These are phyloP conservation scores for Phania funesta DNA, from an alignment of 2,888 invertebrate species.

Conservation along the genomic window DNA sequence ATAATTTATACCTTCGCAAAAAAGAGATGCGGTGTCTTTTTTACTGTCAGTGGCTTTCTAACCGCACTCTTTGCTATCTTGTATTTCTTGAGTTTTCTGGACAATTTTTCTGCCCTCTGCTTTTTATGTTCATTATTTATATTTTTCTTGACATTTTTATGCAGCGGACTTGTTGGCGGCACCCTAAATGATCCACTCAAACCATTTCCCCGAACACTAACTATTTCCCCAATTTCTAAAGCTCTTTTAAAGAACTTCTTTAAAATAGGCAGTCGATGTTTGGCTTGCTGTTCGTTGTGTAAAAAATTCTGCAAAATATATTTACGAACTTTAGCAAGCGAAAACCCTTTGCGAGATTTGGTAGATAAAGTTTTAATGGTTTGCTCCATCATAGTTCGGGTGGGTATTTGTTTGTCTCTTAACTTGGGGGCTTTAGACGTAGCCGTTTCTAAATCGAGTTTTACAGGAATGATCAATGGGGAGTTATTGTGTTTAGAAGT, in stretches of 20 bases:
- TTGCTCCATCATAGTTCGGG: constrained; percentile 55
- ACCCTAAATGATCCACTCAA: constrained; percentile 65
- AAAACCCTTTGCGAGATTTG: constrained; percentile 49
- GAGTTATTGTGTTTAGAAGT: too few species aligned
- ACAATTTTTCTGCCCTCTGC: not conserved
- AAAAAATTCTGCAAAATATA: constrained; percentile 60
- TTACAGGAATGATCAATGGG: not conserved
- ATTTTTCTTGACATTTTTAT: not conserved
- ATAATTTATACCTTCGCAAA: too few species aligned
- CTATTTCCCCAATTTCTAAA: constrained; percentile 54
- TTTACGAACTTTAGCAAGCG: constrained; percentile 56
- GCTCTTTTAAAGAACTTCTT: constrained; percentile 58
- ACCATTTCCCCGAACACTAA: constrained; percentile 61
- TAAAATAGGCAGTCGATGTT: constrained; percentile 42
- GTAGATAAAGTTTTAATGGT: constrained; percentile 57
- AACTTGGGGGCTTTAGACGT: not conserved
- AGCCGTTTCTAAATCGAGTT: not conserved
- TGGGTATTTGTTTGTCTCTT: constrained; percentile 6
- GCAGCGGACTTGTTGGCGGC: constrained; percentile 22
- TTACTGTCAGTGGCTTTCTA: not conserved
- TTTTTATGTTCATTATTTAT: not conserved
- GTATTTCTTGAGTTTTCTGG: not conserved
- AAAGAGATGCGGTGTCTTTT: not conserved
- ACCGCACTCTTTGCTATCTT: not conserved
- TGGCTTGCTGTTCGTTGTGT: not conserved